Conservation (phyloP, 2,113 vertebrate species). For the Myrmecophaga tridactyla region DNA sequence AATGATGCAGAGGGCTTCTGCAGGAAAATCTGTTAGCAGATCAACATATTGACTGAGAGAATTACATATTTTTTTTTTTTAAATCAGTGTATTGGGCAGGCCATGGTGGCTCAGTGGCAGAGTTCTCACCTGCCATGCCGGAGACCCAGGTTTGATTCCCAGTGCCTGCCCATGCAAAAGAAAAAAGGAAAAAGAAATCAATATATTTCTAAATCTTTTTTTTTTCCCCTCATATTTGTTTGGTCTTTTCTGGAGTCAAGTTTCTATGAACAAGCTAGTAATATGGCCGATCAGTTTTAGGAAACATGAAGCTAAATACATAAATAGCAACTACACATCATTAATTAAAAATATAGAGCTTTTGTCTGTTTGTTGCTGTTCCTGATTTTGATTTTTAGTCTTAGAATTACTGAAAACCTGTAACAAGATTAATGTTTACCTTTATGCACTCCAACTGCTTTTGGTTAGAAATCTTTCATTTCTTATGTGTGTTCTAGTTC, state of each 20-base stretch:
- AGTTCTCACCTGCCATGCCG: too few relatives aligned
- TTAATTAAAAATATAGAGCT: background rate
- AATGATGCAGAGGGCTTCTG: background rate
- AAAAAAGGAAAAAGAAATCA: too few relatives aligned
- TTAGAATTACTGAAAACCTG: background rate
- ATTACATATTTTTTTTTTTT: background rate
- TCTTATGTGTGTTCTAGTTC: constrained; percentile 15
- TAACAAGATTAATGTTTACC: background rate
- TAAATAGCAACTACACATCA: background rate
- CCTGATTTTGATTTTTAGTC: background rate
- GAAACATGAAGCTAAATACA: constrained; percentile 22
- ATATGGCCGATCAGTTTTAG: background rate
- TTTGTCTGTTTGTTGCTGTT: background rate
- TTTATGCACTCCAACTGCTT: background rate
- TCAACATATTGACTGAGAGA: background rate
- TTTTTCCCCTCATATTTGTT: background rate
- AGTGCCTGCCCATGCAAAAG: too few relatives aligned
- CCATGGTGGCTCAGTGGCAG: too few relatives aligned
- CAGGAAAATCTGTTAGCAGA: background rate
- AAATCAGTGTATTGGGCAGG: too few relatives aligned
- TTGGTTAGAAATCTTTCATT: constrained; percentile 30
- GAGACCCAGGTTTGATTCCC: too few relatives aligned
- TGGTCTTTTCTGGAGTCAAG: background rate
- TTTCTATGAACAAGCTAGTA: background rate
- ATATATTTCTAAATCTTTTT: background rate